Base-by-base conservation (phyloP, 2,113 vertebrate species). In the Edolisoma coerulescens region DNA sequence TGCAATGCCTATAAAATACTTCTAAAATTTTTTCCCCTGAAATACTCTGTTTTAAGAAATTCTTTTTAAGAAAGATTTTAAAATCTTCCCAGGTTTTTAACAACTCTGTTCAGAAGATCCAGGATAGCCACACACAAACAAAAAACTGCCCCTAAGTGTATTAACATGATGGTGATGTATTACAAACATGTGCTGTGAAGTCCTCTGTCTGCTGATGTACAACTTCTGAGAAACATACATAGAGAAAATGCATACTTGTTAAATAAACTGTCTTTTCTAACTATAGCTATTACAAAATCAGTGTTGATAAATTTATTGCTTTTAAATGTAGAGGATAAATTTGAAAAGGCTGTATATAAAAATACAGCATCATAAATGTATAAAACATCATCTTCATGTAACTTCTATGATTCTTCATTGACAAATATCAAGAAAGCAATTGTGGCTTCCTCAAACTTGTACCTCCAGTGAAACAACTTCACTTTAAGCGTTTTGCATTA, bases 201-300 rank as follows among this genome's bases (percentile, higher is more conserved):
- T 41, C 27, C 33, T 64, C 63, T 65, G 24, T 33, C 69, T 71
- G 53, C 71, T 90, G 37, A 41, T 16, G 24, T 78, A 91, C 32
- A 82, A 33, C 64, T 49, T 93, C 21, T 50, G 20, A 86, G 89
- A 21, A 94, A 64, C 22, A 61, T 47, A 50, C 21, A 33, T 64
- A 56, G 13, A 87, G 44, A 85, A 78, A 78, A 77, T 30, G 18
- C 84, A 28, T 35, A 80, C 35, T 14, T 82, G 60, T 73, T 90
- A 61, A 93, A 95, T 86, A 57, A 93, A 96, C 22, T 87, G 26
- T 70, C n/a, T 91, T 96, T 96, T 94, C 95, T 78, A 93, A 47
- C 53, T 68, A 77, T 28, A 20, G 24, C 57, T 89, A 32, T 91
- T 78, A 64, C 11, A 75, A 41, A 93, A 85, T 33, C 52, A 44